phyloP scores from a whole-genome alignment of 1,140 invertebrate species.

The Euglossa dilemma region DNA sequence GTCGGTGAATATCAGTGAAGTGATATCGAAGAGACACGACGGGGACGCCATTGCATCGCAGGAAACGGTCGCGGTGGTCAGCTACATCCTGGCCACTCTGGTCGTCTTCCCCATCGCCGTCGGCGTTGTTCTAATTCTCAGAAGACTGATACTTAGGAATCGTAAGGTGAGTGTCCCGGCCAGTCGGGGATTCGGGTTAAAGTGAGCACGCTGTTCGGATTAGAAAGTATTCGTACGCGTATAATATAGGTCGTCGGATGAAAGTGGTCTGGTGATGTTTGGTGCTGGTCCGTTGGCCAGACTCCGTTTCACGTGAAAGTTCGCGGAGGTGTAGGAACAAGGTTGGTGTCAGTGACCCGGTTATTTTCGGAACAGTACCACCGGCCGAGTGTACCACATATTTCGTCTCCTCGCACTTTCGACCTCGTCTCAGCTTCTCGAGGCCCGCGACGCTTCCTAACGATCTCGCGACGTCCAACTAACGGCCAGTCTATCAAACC shows the following conservation, averaged over 20 bases:
- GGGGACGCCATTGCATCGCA: constrained; percentile 79
- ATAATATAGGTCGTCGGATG: constrained; percentile 31
- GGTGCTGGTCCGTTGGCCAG: constrained; percentile 27
- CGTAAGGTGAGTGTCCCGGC: constrained; percentile 77
- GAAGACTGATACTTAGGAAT: constrained; percentile 83
- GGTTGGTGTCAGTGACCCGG: constrained; percentile 35
- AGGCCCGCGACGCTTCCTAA: too few species aligned
- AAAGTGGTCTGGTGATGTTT: constrained; percentile 43
- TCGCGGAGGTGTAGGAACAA: constrained; percentile 35
- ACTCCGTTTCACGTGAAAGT: constrained; percentile 43
- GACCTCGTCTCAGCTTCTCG: too few species aligned
- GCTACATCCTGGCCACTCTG: constrained; percentile 80
- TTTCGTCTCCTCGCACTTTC: neutral
- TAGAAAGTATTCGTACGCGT: constrained; percentile 26
- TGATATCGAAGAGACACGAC: constrained; percentile 79
- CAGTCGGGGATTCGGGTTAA: neutral
- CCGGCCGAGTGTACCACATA: too few species aligned
- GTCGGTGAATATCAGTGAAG: constrained; percentile 78
- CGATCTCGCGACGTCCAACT: neutral
- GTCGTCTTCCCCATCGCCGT: constrained; percentile 81
- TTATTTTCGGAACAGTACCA: neutral
- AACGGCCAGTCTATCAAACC: neutral
- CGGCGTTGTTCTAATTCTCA: constrained; percentile 80
- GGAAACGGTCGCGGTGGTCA: constrained; percentile 80
- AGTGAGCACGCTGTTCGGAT: neutral